phyloP scores from a whole-genome alignment of 2,888 invertebrate species.

The Ormia ochracea region DNA sequence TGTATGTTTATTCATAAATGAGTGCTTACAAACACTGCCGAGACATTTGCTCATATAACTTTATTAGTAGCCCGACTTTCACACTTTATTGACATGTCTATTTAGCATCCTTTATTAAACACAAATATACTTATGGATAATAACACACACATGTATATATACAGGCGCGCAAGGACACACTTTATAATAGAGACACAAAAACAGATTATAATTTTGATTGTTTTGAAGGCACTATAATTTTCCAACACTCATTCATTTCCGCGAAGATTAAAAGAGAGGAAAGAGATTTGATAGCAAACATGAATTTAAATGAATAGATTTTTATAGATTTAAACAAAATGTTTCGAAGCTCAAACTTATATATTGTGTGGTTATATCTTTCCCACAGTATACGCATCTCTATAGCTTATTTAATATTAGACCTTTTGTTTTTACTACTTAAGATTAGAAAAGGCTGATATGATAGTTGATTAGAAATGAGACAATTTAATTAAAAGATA shows the following conservation, averaged over 20 bases:
- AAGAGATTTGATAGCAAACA: too few relatives aligned
- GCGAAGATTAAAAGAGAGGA: neutral
- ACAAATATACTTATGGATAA: constrained; percentile 9
- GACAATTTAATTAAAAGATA: too few relatives aligned
- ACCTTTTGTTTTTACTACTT: too few relatives aligned
- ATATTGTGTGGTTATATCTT: too few relatives aligned
- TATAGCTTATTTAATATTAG: too few relatives aligned
- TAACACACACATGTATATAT: constrained; percentile 27
- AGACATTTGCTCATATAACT: neutral
- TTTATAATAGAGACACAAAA: neutral
- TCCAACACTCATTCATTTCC: neutral
- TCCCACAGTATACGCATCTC: too few relatives aligned
- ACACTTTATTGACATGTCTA: constrained; percentile 59
- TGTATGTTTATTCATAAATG: neutral
- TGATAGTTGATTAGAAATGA: too few relatives aligned
- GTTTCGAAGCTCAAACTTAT: too few relatives aligned
- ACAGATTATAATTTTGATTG: constrained; percentile 42
- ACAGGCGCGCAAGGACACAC: neutral
- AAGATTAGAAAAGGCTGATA: too few relatives aligned
- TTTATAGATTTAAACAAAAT: too few relatives aligned
- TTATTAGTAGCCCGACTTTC: constrained; percentile 38
- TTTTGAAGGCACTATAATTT: constrained; percentile 7
- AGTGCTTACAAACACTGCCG: neutral
- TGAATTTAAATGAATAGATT: neutral
- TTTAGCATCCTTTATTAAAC: constrained; percentile 50